A percentile compares a stretch with the other conserved stretches of the same genome.
phyloP scores from a whole-genome alignment of 1,140 invertebrate species.

The Nylanderia fulva region DNA sequence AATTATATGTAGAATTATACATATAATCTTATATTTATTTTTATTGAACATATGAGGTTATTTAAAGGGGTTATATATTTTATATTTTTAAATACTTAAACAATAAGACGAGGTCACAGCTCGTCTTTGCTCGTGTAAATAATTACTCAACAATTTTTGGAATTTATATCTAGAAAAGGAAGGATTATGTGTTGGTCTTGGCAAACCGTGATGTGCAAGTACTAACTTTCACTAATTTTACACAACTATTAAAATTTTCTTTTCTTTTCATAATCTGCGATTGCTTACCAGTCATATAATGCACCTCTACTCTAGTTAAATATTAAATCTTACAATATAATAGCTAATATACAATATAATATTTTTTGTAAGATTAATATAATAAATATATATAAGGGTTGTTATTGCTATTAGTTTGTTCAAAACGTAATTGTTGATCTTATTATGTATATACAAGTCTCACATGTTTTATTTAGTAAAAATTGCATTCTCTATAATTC shows the following conservation, averaged over 20 bases:
- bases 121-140: neutral
- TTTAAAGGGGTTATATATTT: neutral
- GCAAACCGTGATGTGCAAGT: neutral
- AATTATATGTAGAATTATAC: neutral
- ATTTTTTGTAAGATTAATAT: neutral
- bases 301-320: constrained; percentile 16
- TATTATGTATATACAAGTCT: neutral
- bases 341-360: constrained; percentile 17
- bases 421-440: constrained; percentile 7
- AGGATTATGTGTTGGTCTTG: neutral
- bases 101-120: neutral
- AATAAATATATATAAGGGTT: constrained; percentile 5
- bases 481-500: neutral
- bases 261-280: neutral
- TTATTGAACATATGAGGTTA: constrained; percentile 5
- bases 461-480: neutral
- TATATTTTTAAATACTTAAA: constrained; percentile 2
- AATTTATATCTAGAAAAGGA: neutral
- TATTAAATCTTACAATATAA: neutral
- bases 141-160: neutral
- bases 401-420: constrained; percentile 2
- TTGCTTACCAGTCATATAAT: neutral
- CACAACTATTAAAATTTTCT: neutral
- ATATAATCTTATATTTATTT: neutral
- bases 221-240: neutral